Conservation (phyloP, 2,888 invertebrate genomes). For the Heteromurus nitidus region DNA sequence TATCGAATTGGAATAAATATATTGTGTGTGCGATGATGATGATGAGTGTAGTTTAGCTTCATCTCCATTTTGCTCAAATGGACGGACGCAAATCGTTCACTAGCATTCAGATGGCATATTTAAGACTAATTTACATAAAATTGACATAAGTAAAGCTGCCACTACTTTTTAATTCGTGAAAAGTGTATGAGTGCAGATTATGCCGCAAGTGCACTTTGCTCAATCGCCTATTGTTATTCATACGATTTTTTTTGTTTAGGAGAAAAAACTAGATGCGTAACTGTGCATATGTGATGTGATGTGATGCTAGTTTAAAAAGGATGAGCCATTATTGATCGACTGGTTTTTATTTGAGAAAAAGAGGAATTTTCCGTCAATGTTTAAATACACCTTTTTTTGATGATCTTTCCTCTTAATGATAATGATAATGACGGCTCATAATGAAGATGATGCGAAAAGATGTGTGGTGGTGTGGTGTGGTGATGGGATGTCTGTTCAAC, state of each 20-base stretch:
- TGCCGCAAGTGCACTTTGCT: not conserved
- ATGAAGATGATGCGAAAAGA: slow-evolving; percentile 50
- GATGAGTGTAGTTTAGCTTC: not conserved
- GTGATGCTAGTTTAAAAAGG: not conserved
- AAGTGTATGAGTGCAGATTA: not conserved
- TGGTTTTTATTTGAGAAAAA: slow-evolving; percentile 52
- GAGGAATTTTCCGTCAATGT: slow-evolving; percentile 44
- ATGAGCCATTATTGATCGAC: slow-evolving; percentile 19
- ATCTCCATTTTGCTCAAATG: not conserved
- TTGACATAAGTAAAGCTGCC: slow-evolving; percentile 55
- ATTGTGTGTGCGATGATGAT: not conserved
- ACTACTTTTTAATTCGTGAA: slow-evolving; percentile 14
- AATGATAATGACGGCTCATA: slow-evolving; percentile 61
- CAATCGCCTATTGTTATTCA: not conserved
- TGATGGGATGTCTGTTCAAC: slow-evolving; percentile 34
- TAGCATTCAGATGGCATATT: slow-evolving; percentile 42
- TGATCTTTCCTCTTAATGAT: slow-evolving; percentile 47
- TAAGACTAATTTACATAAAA: slow-evolving; percentile 47
- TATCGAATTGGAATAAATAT: too few relatives aligned
- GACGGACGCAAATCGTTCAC: too few relatives aligned
- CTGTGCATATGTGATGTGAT: slow-evolving; percentile 10
- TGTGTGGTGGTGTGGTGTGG: slow-evolving; percentile 20
- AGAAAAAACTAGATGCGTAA: slow-evolving; percentile 45
- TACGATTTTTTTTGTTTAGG: slow-evolving; percentile 9
- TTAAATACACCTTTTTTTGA: slow-evolving; percentile 34